phyloP scores from a whole-genome alignment of 2,113 vertebrate genomes.

The Nestor notabilis region DNA sequence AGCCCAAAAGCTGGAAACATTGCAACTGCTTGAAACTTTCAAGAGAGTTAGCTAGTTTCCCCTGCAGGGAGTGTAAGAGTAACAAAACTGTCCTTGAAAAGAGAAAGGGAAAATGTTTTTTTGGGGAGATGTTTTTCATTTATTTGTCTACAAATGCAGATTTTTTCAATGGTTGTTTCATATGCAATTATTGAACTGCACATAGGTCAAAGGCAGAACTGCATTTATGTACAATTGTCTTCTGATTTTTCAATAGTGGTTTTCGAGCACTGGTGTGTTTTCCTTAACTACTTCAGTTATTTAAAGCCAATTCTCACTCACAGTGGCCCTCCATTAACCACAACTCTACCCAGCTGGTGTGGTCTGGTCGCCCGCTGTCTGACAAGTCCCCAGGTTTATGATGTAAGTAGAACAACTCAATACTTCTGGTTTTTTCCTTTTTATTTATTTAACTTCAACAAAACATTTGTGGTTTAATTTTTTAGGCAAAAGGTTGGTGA shows the following conservation, averaged over 20 bases:
- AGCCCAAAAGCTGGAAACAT: neutral
- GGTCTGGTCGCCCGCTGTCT: constrained; percentile 92
- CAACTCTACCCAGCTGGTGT: constrained; percentile 92
- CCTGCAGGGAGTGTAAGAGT: neutral
- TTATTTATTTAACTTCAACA: neutral
- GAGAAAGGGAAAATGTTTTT: neutral
- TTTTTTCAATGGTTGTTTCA: neutral
- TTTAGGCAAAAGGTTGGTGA: neutral
- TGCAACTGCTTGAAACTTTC: neutral
- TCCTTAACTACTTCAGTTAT: constrained; percentile 89
- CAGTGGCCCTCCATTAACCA: constrained; percentile 91
- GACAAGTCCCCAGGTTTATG: constrained; percentile 92
- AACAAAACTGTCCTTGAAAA: neutral
- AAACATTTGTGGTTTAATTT: neutral
- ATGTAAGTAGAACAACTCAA: constrained; percentile 79
- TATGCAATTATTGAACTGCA: neutral
- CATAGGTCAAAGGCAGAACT: neutral
- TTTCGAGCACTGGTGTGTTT: neutral
- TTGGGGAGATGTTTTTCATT: neutral
- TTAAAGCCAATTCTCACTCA: constrained; percentile 97
- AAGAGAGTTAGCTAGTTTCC: neutral
- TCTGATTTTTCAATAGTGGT: neutral
- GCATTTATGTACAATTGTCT: neutral
- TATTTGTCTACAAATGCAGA: neutral
- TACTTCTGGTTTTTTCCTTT: neutral